A percentile compares a stretch with the other conserved stretches of the same genome.
Evolutionary conservation across 92 coral and sea anemone species (phyloP).

Genomic region (Epizoanthus stellaris): DNA sequence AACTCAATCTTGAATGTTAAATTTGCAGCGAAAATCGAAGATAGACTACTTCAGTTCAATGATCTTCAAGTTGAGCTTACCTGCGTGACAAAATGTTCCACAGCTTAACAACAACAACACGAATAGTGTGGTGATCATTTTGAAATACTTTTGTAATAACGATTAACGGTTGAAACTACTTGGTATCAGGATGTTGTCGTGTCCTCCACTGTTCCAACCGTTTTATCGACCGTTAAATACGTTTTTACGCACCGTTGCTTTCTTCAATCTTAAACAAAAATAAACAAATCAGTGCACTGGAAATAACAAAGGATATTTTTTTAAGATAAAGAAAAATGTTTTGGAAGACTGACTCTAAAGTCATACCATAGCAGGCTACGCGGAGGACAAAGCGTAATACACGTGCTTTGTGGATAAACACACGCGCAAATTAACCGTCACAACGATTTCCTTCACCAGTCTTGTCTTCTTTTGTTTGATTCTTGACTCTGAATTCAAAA

Average conservation of each 20-base stretch:
- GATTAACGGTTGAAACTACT: background rate
- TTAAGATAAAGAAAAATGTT: background rate
- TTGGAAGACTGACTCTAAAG: conserved; percentile 17
- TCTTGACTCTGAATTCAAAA: too few relatives aligned
- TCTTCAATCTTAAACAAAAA: background rate
- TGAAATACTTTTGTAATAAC: background rate
- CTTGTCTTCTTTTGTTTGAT: too few relatives aligned
- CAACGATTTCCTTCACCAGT: too few relatives aligned
- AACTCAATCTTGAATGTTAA: background rate
- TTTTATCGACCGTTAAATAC: conserved; percentile 1
- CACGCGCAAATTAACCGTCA: too few relatives aligned
- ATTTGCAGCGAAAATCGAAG: background rate
- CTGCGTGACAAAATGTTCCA: background rate
- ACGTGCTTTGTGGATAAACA: too few relatives aligned
- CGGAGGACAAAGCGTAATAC: too few relatives aligned
- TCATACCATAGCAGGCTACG: background rate
- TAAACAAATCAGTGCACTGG: background rate
- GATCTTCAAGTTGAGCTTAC: background rate
- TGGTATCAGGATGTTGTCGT: background rate
- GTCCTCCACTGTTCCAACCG: conserved; percentile 3
- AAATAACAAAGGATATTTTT: background rate
- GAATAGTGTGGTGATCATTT: background rate
- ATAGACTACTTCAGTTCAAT: background rate
- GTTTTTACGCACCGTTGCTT: conserved; percentile 15
- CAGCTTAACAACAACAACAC: background rate